Base-by-base conservation (phyloP, 2,888 invertebrate genomes). In the Fabriciana adippe region DNA sequence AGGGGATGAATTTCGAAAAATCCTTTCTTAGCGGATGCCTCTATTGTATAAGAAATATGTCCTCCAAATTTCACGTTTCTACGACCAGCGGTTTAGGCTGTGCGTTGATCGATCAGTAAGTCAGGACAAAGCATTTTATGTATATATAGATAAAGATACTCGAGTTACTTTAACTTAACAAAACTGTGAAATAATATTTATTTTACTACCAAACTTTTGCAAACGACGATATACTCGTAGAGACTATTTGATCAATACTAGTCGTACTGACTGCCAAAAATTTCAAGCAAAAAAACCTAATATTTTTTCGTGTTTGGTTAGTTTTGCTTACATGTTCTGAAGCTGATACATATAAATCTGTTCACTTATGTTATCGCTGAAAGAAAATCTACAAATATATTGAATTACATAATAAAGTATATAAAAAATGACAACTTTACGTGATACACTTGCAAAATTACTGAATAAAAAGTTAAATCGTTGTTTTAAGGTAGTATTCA, bases 241-340 rank as follows among this genome's bases (percentile, higher is more conserved):
- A 18, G 51, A 53, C 61, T 70, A 70, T 72, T 68, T 68, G 73
- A 72, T 73, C 73, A 67, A 72, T 73, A 72, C 60, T 45, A 62
- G 68, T 64, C 67, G 64, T 59, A 61, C 53, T 61, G 60, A 67
- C 71, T 65, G 67, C 61, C 69, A 59, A 70, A 76, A 76, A 69
- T 76, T 75, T 75, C 70, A 72, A 69, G 74, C 74, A 72, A 73
- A 76, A 73, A 76, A 74, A 74, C 61, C 68, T 68, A 59, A n/a
- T 57, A 53, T 70, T 74, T 70, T 72, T 67, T 71, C 68, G 72
- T 72, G 57, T 73, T 71, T 71, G 66, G 71, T 68, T 71, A 62
- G 61, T 54, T 64, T 61, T 48, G 50, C 50, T 64, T 61, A 35
- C 16, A 35, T 53, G 35, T 53, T 31, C 41, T 16, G 35, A 35